Evolutionary conservation across 2,113 vertebrate genomes (phyloP).

Genomic region (Elephas maximus): DNA sequence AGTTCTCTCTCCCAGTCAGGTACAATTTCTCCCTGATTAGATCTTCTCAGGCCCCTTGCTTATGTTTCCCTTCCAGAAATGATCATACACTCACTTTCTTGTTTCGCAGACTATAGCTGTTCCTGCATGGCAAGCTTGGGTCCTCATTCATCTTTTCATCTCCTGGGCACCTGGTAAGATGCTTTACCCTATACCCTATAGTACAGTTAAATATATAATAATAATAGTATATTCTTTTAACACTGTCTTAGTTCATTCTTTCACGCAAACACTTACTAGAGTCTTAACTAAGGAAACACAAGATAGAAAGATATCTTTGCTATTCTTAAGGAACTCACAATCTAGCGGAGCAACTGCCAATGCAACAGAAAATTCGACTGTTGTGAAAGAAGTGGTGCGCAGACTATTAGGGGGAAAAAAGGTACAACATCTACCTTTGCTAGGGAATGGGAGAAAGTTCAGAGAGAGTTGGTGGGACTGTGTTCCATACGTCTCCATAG

Average conservation of each 20-base stretch:
- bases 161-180: background rate
- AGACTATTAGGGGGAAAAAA: too few relatives aligned
- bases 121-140: background rate
- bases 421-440: background rate
- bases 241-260: background rate
- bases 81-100: background rate
- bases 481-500: fast-evolving
- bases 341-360: background rate
- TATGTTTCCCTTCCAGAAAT: background rate
- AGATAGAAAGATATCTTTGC: background rate
- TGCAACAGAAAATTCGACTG: background rate
- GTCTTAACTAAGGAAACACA: background rate
- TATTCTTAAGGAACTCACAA: background rate
- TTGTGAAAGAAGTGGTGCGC: background rate
- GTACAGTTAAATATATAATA: background rate
- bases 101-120: too few relatives aligned
- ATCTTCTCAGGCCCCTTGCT: background rate
- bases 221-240: background rate
- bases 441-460: background rate
- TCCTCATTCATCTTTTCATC: background rate
- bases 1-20: background rate
- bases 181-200: background rate
- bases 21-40: background rate
- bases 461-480: fast-evolving
- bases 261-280: background rate